phyloP scores from a whole-genome alignment of 2,797 vertebrate genomes.

The Karalla daura region DNA sequence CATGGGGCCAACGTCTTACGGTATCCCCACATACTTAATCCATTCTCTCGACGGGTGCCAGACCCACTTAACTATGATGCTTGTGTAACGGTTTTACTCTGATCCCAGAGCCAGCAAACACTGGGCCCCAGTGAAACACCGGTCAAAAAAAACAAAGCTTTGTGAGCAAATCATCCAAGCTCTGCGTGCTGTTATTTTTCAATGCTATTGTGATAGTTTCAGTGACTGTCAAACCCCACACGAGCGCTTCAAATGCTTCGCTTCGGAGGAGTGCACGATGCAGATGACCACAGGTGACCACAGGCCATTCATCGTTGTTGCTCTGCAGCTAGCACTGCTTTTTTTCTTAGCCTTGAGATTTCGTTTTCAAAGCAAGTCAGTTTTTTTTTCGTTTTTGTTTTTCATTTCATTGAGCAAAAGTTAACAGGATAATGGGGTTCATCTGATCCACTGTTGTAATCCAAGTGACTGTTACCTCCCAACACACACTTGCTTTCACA shows the following conservation, averaged over 20 bases:
- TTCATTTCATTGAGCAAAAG: background rate
- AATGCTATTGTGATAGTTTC: background rate
- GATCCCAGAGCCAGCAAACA: constrained; percentile 33
- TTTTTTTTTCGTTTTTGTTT: background rate
- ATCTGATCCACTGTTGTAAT: too few species aligned
- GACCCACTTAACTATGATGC: constrained; percentile 42
- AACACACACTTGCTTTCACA: background rate
- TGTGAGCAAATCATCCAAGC: constrained; percentile 3
- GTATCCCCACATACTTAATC: constrained; percentile 45
- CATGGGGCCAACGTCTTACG: constrained; percentile 29
- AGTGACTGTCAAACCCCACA: background rate
- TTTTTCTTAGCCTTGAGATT: background rate
- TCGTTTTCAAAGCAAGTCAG: too few species aligned
- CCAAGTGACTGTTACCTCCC: background rate
- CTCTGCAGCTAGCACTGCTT: background rate
- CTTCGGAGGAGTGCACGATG: background rate
- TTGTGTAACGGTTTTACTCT: constrained; percentile 57
- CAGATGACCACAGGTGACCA: background rate
- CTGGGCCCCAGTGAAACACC: constrained; percentile 18
- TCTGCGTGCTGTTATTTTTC: constrained; percentile 1
- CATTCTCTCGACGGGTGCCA: constrained; percentile 39
- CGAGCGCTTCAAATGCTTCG: background rate
- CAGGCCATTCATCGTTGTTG: background rate
- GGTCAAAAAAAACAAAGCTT: constrained; percentile 24
- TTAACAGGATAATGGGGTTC: background rate